A percentile compares a stretch with the other conserved stretches of the same genome.
These are phyloP conservation scores for Zaprionus ornatus DNA, from an alignment of 1,140 invertebrate genomes.

Conservation along the genomic window DNA sequence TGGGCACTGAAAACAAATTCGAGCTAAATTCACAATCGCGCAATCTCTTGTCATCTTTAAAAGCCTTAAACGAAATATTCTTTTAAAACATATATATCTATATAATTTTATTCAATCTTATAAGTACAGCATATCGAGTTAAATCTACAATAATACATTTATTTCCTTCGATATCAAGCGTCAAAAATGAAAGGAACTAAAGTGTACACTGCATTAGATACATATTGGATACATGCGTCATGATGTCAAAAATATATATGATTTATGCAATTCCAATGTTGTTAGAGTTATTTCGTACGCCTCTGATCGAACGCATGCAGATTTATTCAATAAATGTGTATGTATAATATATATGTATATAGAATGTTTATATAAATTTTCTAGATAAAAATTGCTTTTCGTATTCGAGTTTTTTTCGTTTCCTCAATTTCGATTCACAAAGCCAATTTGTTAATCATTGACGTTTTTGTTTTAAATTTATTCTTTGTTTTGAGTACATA, in stretches of 20 bases:
- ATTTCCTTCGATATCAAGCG: constrained; percentile 47
- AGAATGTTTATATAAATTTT: constrained; percentile 32
- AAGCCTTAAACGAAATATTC: constrained; percentile 40
- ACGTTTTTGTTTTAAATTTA: constrained; percentile 6
- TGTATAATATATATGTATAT: constrained; percentile 27
- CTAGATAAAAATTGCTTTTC: constrained; percentile 51
- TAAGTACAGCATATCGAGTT: constrained; percentile 11
- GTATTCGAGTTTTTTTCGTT: constrained; percentile 62
- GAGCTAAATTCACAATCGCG: constrained; percentile 49
- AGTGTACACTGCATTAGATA: constrained; percentile 28
- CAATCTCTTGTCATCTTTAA: constrained; percentile 31
- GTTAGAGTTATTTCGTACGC: constrained; percentile 7
- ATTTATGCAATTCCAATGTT: constrained; percentile 39
- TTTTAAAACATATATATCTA: constrained; percentile 25
- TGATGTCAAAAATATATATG: constrained; percentile 50
- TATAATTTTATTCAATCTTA: constrained; percentile 30
- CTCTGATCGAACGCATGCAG: constrained; percentile 11
- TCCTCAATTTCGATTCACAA: constrained; percentile 59
- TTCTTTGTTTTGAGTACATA: constrained; percentile 24
- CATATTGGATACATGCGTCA: constrained; percentile 21
- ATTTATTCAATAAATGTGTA: constrained; percentile 15
- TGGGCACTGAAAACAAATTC: constrained; percentile 64
- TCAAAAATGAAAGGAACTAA: constrained; percentile 51
- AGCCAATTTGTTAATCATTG: constrained; percentile 36
- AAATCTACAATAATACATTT: constrained; percentile 21